A percentile compares a stretch with the other conserved stretches of the same genome.
These are phyloP conservation scores for Simalia tracyae DNA, from an alignment of 2,797 vertebrate genomes.

Conservation along the genomic window DNA sequence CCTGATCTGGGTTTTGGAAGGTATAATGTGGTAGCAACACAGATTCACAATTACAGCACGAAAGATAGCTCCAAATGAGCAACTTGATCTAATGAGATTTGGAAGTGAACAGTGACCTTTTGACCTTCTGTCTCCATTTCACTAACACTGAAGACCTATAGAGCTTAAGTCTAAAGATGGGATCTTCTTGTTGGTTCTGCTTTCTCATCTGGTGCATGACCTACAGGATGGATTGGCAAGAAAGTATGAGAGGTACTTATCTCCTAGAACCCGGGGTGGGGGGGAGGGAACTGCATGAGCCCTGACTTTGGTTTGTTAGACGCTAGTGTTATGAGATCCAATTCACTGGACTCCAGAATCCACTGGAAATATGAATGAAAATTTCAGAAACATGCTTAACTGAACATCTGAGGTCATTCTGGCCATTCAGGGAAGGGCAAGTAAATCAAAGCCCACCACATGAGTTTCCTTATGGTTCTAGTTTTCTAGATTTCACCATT, in stretches of 20 bases:
- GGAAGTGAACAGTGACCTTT: not conserved
- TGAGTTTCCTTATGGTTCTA: slow-evolving; percentile 24
- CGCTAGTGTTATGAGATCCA: not conserved
- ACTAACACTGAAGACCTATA: not conserved
- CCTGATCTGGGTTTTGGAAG: not conserved
- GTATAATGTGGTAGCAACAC: too few relatives aligned
- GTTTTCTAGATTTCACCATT: slow-evolving; percentile 52
- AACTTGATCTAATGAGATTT: not conserved
- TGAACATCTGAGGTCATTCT: not conserved
- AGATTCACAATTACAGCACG: not conserved
- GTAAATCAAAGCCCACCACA: not conserved
- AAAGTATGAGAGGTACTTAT: not conserved
- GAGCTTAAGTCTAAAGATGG: not conserved
- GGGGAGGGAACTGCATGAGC: too few relatives aligned
- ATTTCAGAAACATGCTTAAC: not conserved
- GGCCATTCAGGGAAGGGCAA: not conserved
- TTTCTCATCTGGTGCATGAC: not conserved
- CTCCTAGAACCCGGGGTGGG: not conserved
- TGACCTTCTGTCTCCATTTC: not conserved
- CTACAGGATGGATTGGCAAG: not conserved
- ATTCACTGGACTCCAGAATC: not conserved
- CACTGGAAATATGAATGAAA: not conserved
- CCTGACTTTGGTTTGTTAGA: not conserved
- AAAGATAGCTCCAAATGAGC: not conserved
- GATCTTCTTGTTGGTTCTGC: not conserved